Base-by-base conservation (phyloP, 2,113 vertebrate genomes). In the Pachypanchax playfairii region DNA sequence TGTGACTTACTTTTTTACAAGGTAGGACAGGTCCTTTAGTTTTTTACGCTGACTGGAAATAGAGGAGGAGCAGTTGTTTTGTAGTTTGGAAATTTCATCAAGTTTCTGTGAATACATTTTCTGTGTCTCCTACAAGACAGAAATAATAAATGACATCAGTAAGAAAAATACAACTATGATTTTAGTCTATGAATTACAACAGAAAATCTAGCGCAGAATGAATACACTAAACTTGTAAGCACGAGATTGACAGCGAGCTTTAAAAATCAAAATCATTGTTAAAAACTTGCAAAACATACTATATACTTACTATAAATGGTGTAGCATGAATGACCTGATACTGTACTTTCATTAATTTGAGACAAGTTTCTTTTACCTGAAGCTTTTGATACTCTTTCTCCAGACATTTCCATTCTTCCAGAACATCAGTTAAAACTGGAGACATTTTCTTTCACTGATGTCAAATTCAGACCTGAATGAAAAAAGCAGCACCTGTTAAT, bases 11-110 rank as follows among this genome's bases (percentile, higher is more conserved):
- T 86, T 92, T 26, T 86, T 92, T 25, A 96, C 81, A 20, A 85
- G 75, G 0, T 87, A 49, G 0, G 91, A 92, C 29, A 96, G 73
- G 4, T 95, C 94, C 59, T 92, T 94, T 18, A 98, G 85, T 68
- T 46, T 80, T 73, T 90, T 94, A 76, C 92, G 94, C 82, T 98
- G 96, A 25, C 51, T 75, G 0, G 85, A 6, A 2, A 99, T 93
- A 62, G 93, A 93, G 55, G 83, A 87, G 15, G 92, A 91, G 72
- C 95, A 96, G 12, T 41, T 91, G 0, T 84, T 91, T 79, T 99
- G 97, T 3, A 98, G 92, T 80, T 94, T 94, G 70, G 92, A 94
- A 13, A 98, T 80, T 80, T 98, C 96, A 72, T 96, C 93, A 1
- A 98, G 84, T 70, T 98, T 95, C 81, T 94, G 92, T 73, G 94